Percentiles rank a stretch among this genome's conserved stretches.
phyloP scores from a whole-genome alignment of 2,797 vertebrate genomes.

The Streptopelia turtur region DNA sequence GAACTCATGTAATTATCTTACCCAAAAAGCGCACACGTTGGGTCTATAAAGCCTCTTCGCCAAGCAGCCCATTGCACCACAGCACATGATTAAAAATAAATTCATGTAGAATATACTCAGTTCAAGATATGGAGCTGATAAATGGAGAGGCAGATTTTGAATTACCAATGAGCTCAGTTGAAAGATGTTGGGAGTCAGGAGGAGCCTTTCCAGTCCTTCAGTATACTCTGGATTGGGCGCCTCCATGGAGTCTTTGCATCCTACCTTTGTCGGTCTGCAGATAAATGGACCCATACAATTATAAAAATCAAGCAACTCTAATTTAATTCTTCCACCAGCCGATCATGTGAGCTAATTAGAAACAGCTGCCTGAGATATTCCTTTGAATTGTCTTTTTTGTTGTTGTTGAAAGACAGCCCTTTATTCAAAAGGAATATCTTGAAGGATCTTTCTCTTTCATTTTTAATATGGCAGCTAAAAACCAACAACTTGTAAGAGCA shows the following conservation, averaged over 20 bases:
- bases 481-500: rapidly evolving
- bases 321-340: conserved; percentile 59
- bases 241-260: not conserved
- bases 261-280: not conserved
- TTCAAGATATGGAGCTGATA: not conserved
- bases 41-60: not conserved
- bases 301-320: conserved; percentile 15
- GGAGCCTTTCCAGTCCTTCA: not conserved
- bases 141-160: not conserved
- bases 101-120: not conserved
- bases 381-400: conserved; percentile 9
- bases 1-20: conserved; percentile 60
- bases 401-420: not conserved
- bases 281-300: not conserved
- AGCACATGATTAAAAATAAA: not conserved
- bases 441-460: not conserved
- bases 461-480: not conserved
- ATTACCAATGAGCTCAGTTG: not conserved
- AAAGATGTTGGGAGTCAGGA: not conserved
- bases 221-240: not conserved
- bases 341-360: conserved; percentile 5
- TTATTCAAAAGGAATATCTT: not conserved
- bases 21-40: not conserved
- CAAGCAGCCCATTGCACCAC: not conserved
- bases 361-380: not conserved